These are phyloP conservation scores for Phania funesta DNA, from an alignment of 2,888 invertebrate genomes.

Conservation along the genomic window DNA sequence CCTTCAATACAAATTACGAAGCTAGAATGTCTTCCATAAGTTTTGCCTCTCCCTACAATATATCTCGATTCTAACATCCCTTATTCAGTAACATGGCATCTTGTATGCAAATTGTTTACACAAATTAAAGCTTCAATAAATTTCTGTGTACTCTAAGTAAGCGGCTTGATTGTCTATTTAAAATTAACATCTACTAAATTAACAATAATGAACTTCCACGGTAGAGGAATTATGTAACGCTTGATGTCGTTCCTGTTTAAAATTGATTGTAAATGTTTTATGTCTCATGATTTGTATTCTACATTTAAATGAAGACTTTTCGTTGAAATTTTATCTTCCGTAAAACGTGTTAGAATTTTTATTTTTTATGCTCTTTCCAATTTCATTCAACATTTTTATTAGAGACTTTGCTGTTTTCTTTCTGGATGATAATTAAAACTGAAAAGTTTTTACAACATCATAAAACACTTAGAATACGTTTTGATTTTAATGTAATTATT, in stretches of 20 bases:
- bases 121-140: conserved; percentile 6
- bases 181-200: conserved; percentile 13
- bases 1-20: no score
- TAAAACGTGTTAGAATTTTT: conserved; percentile 54
- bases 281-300: conserved; percentile 48
- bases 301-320: conserved; percentile 55
- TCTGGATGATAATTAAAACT: conserved; percentile 65
- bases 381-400: background rate
- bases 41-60: no score
- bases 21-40: no score
- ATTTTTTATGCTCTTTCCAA: background rate
- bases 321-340: conserved; percentile 18
- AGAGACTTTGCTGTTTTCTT: background rate
- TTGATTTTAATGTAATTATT: conserved; percentile 62
- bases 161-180: background rate
- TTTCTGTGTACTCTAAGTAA: background rate
- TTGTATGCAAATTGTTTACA: background rate
- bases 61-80: no score
- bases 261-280: conserved; percentile 27
- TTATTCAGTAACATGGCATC: no score
- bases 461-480: conserved; percentile 66
- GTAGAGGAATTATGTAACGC: background rate
- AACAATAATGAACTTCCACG: conserved; percentile 9
- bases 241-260: conserved; percentile 6
- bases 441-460: conserved; percentile 64